phyloP scores from a whole-genome alignment of 2,888 invertebrate species.

The Macrophya alboannulata region DNA sequence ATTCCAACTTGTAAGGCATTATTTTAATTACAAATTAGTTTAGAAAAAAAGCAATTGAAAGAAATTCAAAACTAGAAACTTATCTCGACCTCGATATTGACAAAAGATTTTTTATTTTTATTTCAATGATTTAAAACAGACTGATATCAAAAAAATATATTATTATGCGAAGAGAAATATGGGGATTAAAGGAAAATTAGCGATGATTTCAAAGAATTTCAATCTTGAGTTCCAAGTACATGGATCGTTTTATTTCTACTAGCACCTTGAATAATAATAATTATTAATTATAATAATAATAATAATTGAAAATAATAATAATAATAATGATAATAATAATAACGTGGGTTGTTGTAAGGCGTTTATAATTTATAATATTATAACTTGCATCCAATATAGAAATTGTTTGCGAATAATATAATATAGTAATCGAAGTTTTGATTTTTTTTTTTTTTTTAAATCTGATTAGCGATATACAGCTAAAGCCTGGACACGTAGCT shows the following conservation, averaged over 20 bases:
- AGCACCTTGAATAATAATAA: conserved; percentile 13
- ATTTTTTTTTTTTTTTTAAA: background rate
- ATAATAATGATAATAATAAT: background rate
- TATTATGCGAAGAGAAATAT: background rate
- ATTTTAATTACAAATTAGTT: background rate
- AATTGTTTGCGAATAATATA: background rate
- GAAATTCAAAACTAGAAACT: too few species aligned
- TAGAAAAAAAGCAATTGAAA: background rate
- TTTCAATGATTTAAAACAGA: background rate
- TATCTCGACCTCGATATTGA: background rate
- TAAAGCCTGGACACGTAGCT: conserved; percentile 18
- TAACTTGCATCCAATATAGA: background rate
- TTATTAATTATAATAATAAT: background rate
- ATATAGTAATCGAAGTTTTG: background rate
- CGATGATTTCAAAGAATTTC: background rate
- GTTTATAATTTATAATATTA: conserved; percentile 10
- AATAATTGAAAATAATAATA: conserved; percentile 1
- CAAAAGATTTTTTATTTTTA: conserved; percentile 11
- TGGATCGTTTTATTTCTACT: conserved; percentile 34
- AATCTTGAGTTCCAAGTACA: conserved; percentile 16
- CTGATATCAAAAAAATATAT: background rate
- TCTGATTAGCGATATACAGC: background rate
- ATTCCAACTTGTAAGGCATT: conserved; percentile 26
- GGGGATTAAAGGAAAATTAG: background rate
- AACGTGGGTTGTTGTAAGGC: conserved; percentile 22